Percentiles rank a stretch among this genome's conserved stretches.
Evolutionary conservation across 37 sponge, comb jelly and placozoan species (phyloP).

Genomic region (Spongilla lacustris): DNA sequence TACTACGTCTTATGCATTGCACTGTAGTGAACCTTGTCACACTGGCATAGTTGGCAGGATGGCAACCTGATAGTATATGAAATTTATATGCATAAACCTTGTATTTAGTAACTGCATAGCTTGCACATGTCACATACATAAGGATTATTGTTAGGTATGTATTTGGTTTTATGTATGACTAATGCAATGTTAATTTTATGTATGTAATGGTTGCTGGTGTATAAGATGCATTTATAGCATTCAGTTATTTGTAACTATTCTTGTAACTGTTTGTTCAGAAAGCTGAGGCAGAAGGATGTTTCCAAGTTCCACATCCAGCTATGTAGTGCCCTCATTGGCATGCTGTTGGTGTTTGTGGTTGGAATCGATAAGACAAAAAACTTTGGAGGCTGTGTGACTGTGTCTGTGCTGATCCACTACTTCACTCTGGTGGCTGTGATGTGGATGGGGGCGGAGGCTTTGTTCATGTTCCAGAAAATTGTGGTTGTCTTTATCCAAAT

Average conservation of each 20-base stretch:
- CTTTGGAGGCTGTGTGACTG: conserved; percentile 37
- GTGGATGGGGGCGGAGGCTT: conserved; percentile 39
- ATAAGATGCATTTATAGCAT: too few species aligned
- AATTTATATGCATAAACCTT: neutral
- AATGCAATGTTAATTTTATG: too few species aligned
- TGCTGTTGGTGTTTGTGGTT: conserved; percentile 43
- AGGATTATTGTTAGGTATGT: too few species aligned
- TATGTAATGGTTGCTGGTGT: too few species aligned
- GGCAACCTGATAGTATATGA: too few species aligned
- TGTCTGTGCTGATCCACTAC: conserved; percentile 52
- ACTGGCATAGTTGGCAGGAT: too few species aligned
- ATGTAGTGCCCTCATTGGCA: conserved; percentile 18
- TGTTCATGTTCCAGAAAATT: conserved; percentile 37
- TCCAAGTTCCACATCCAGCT: conserved; percentile 37
- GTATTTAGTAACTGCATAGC: too few species aligned
- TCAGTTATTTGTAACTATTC: too few species aligned
- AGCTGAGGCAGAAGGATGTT: conserved; percentile 11
- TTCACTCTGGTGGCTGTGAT: conserved; percentile 26
- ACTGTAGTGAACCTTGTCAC: too few species aligned
- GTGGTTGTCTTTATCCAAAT: conserved; percentile 35
- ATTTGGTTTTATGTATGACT: too few species aligned
- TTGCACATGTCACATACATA: too few species aligned
- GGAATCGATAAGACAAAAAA: conserved; percentile 13
- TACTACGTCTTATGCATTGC: too few species aligned
- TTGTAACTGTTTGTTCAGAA: conserved; percentile 22